Evolutionary conservation across 2,797 vertebrate genomes (phyloP).

Genomic region (Podarcis lilfordi): DNA sequence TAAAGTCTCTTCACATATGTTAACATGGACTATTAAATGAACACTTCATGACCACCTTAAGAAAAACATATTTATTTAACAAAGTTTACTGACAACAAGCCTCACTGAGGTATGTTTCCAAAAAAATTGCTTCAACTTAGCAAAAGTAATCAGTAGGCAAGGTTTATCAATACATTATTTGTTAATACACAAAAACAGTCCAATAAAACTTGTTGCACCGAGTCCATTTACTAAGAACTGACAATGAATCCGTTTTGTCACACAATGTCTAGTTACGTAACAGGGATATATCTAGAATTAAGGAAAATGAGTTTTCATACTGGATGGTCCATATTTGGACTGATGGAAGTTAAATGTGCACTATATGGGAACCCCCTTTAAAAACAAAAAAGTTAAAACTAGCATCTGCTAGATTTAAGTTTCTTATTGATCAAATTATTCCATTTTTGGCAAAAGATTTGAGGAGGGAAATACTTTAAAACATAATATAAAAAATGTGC

Average conservation of each 20-base stretch:
- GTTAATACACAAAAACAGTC: conserved; percentile 13
- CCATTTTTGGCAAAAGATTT: too few relatives aligned
- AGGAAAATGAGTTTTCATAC: background rate
- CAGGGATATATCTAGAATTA: background rate
- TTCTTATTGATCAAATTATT: background rate
- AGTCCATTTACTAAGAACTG: background rate
- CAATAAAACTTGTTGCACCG: conserved; percentile 24
- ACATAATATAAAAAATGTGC: conserved; percentile 1
- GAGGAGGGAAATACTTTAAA: conserved; percentile 1
- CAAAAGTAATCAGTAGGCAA: conserved; percentile 26
- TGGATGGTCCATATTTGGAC: fast-evolving
- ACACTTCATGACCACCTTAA: background rate
- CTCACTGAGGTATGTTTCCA: conserved; percentile 36
- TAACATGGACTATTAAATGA: conserved; percentile 1
- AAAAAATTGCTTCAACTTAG: conserved; percentile 23
- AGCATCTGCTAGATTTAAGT: background rate
- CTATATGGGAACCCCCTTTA: background rate
- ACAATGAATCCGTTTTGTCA: background rate
- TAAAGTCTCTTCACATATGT: background rate
- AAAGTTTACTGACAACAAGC: conserved; percentile 40
- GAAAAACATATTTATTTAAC: conserved; percentile 20
- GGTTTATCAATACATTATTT: background rate
- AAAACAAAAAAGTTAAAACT: background rate
- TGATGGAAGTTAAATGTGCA: background rate
- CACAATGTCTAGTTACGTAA: background rate